Conservation (phyloP, 1,140 invertebrate species). For the Drosophila lowei region DNA sequence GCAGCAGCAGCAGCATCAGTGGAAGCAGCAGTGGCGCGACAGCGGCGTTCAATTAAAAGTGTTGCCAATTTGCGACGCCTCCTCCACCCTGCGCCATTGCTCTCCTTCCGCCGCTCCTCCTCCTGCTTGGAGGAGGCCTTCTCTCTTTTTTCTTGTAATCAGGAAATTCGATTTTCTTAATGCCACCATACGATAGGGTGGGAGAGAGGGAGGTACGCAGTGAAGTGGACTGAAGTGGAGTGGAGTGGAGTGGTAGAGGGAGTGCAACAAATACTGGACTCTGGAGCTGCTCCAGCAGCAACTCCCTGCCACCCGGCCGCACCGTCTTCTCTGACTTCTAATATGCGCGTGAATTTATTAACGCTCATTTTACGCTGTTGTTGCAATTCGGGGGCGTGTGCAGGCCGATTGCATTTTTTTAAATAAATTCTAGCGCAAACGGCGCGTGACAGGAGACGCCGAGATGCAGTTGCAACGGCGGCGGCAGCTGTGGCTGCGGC, state of each 20-base stretch:
- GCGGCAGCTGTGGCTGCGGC: not conserved
- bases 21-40: conserved; percentile 11
- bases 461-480: not conserved
- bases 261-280: conserved; percentile 27
- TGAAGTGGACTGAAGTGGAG: not conserved
- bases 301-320: not conserved
- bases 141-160: conserved; percentile 59
- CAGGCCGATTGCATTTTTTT: conserved; percentile 78
- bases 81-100: conserved; percentile 3
- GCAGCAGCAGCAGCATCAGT: conserved; percentile 15
- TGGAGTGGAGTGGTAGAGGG: not conserved
- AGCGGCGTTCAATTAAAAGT: conserved; percentile 79
- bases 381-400: conserved; percentile 69
- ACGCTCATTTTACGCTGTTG: conserved; percentile 65
- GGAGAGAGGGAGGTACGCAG: too few species aligned
- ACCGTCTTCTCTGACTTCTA: conserved; percentile 45
- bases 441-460: conserved; percentile 71
- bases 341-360: conserved; percentile 81
- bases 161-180: conserved; percentile 83
- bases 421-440: conserved; percentile 79
- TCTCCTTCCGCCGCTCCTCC: conserved; percentile 12
- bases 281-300: not conserved
- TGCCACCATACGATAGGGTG: conserved; percentile 48
- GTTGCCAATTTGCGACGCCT: conserved; percentile 76
- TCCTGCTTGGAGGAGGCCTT: not conserved